Conservation (phyloP, 2,888 invertebrate genomes). For the Altica lythri region DNA sequence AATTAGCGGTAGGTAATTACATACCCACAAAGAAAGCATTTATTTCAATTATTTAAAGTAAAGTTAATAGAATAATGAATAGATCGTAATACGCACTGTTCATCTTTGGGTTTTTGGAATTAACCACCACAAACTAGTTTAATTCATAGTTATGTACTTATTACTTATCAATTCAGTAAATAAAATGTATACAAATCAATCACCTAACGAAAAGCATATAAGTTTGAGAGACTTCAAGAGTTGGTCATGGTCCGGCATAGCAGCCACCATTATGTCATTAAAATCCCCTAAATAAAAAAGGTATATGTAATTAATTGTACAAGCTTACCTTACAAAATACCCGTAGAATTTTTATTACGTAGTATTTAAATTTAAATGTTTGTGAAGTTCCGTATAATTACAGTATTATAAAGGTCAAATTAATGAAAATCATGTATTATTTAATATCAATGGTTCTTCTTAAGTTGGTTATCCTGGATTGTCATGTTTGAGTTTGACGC, state of each 20-base stretch:
- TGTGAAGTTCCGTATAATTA: too few species aligned
- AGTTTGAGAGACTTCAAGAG: conserved; percentile 18
- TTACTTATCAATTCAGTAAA: conserved; percentile 6
- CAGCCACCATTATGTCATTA: neutral
- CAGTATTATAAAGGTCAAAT: too few species aligned
- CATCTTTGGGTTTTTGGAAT: conserved; percentile 25
- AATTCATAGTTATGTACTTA: conserved; percentile 21
- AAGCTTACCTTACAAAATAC: too few species aligned
- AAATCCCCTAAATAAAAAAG: conserved; percentile 7
- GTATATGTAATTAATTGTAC: too few species aligned
- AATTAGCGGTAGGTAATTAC: conserved; percentile 16
- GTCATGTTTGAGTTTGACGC: too few species aligned
- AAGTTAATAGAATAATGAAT: conserved; percentile 13
- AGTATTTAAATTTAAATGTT: too few species aligned
- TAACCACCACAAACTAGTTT: neutral
- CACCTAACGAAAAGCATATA: conserved; percentile 24
- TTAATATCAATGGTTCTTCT: too few species aligned
- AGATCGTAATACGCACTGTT: conserved; percentile 25
- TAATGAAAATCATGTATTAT: too few species aligned
- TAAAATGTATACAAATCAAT: conserved; percentile 23
- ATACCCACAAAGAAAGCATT: conserved; percentile 30
- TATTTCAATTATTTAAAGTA: too few species aligned
- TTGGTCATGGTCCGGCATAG: conserved; percentile 7
- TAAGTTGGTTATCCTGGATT: too few species aligned
- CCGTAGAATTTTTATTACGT: too few species aligned